Conservation (phyloP, 2,888 invertebrate genomes). For the Isoperla grammatica region DNA sequence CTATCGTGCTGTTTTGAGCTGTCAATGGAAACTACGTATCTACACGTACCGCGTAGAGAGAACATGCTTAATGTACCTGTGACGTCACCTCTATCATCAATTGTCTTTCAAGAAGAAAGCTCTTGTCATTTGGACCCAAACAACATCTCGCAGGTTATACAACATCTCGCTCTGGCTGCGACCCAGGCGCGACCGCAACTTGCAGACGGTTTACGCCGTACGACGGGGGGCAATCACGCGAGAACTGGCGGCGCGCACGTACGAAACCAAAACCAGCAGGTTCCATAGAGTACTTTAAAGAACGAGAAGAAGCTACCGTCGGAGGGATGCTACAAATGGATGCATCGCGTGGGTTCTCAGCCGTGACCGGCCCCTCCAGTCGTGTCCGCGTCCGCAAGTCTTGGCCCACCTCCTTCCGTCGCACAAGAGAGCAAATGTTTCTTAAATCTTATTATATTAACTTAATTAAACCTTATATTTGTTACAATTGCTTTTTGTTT, state of each 20-base stretch:
- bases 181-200: neutral
- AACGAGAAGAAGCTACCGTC: no score
- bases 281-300: no score
- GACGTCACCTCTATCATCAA: conserved; percentile 23
- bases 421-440: neutral
- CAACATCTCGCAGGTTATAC: neutral
- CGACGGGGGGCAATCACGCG: neutral
- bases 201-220: neutral
- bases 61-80: conserved; percentile 26
- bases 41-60: neutral
- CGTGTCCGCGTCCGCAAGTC: no score
- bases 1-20: no score
- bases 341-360: no score
- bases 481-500: neutral
- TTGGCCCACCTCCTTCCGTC: no score
- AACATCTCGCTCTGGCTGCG: neutral
- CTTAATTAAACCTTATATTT: conserved; percentile 5
- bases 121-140: neutral
- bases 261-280: no score
- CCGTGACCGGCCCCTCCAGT: no score
- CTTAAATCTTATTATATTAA: neutral
- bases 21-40: no score
- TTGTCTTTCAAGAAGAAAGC: neutral
- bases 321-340: no score
- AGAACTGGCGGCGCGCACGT: no score